Evolutionary conservation across 2,888 invertebrate species (phyloP), one percentile per base, ranked within the genome.

Genomic region (Nemapogon koenigi): DNA sequence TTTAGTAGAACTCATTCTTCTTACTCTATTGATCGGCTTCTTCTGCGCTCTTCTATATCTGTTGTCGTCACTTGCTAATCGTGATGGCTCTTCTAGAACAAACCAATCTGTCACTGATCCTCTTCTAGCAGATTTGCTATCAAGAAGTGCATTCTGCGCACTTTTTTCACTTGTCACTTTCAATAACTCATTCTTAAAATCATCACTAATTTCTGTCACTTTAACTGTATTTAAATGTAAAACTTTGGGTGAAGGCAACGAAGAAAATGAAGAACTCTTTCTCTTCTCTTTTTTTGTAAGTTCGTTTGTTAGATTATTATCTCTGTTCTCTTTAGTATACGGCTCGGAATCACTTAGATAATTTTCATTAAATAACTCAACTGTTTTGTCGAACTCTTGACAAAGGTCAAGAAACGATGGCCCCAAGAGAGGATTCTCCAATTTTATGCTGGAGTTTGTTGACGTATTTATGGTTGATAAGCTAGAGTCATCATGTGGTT

Each of bases 91-190:
- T 46, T 78, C 78, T 26, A 78, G 48, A 44, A 78, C 69, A 41
- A 71, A 75, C 68, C 76, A 78, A 51, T 78, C 76, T 2, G 78
- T 78, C 40, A 73, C 76, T 0, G 78, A 78, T 3, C 73, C 73
- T 28, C 78, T 55, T 31, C 76, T 57, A 3, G 49, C 53, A 17
- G 52, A 49, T 37, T 48, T 53, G 18, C 19, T 19, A 19, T 19
- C 33, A 11, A 16, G 10, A 2, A 17, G 13, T 25, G 48, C 44
- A 15, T 46, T 39, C 7, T 43, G 41, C 29, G 49, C 50, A 48
- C 47, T 51, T 0, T 38, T 46, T 43, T 61, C 66, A 52, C 51
- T 54, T 42, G 75, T 49, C 41, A 59, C 53, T 46, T 49, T 50
- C 3, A 62, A 53, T 17, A 37, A 27, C 10, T 76, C 72, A 8